A percentile compares a stretch with the other conserved stretches of the same genome.
phyloP scores from a whole-genome alignment of 2,797 vertebrate species.

The Epinephelus awoara region DNA sequence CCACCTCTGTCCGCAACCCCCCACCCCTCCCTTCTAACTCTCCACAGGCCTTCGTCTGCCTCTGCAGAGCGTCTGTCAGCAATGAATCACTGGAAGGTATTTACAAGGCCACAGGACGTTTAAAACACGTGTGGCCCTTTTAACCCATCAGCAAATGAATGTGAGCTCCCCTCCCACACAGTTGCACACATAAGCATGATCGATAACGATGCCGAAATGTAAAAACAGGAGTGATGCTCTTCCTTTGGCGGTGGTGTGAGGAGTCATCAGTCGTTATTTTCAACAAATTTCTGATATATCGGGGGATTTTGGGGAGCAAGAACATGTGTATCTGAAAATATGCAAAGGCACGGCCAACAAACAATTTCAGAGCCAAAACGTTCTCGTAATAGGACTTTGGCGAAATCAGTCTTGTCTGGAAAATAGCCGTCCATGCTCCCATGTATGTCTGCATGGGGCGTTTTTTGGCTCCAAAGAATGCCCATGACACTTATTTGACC shows the following conservation, averaged over 20 bases:
- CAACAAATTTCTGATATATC: constrained; percentile 24
- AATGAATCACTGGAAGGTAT: constrained; percentile 81
- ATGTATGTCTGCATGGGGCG: constrained; percentile 6
- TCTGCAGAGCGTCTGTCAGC: constrained; percentile 71
- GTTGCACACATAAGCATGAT: constrained; percentile 18
- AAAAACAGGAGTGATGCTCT: neutral
- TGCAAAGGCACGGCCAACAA: constrained; percentile 63
- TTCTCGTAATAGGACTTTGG: constrained; percentile 41
- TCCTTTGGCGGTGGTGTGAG: neutral
- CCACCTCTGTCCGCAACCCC: constrained; percentile 20
- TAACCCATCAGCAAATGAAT: constrained; percentile 60
- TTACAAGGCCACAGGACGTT: constrained; percentile 82
- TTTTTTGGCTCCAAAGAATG: constrained; percentile 22
- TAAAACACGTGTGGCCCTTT: constrained; percentile 79
- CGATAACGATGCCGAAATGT: neutral
- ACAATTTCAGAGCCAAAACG: constrained; percentile 41
- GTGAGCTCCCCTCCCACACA: constrained; percentile 31
- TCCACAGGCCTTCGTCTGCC: constrained; percentile 51
- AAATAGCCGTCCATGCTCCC: constrained; percentile 15
- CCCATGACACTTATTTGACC: constrained; percentile 16
- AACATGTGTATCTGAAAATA: constrained; percentile 64
- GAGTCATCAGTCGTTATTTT: constrained; percentile 18
- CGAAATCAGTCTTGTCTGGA: constrained; percentile 36
- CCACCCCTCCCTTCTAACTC: constrained; percentile 23
- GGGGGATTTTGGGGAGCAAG: constrained; percentile 53